Percentiles rank a stretch among this genome's conserved stretches.
These are phyloP conservation scores for Nanger granti DNA, from an alignment of 2,113 vertebrate species.

Conservation along the genomic window DNA sequence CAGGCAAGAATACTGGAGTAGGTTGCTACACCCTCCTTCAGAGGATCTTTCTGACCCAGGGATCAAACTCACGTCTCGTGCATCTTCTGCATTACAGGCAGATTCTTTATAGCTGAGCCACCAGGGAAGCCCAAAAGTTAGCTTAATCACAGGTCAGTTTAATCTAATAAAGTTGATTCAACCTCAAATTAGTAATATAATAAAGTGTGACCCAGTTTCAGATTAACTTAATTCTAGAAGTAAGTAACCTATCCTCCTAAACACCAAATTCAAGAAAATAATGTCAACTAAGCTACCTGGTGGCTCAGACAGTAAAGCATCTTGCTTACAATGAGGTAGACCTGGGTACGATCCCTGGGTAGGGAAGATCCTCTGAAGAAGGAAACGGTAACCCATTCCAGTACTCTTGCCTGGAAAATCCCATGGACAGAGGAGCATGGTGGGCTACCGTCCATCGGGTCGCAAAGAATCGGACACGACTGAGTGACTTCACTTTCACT, in stretches of 20 bases:
- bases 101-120: neutral
- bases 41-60: neutral
- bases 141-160: neutral
- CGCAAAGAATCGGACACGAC: no score
- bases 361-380: no score
- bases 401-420: no score
- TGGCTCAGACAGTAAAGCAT: no score
- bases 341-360: no score
- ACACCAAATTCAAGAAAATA: neutral
- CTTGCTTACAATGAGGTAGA: no score
- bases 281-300: neutral
- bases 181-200: neutral
- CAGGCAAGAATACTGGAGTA: neutral
- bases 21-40: neutral
- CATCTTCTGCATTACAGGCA: neutral
- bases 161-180: neutral
- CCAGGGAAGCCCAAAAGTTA: neutral
- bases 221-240: neutral
- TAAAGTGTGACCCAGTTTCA: neutral
- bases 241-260: neutral
- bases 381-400: no score
- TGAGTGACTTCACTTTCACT: no score
- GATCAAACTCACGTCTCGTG: accelerated
- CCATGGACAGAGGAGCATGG: no score
- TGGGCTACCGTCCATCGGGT: no score